Percentiles rank a stretch among this genome's conserved stretches.
phyloP scores from a whole-genome alignment of 53 echinoderm and acorn worm genomes.

The Actinopyga echinites region DNA sequence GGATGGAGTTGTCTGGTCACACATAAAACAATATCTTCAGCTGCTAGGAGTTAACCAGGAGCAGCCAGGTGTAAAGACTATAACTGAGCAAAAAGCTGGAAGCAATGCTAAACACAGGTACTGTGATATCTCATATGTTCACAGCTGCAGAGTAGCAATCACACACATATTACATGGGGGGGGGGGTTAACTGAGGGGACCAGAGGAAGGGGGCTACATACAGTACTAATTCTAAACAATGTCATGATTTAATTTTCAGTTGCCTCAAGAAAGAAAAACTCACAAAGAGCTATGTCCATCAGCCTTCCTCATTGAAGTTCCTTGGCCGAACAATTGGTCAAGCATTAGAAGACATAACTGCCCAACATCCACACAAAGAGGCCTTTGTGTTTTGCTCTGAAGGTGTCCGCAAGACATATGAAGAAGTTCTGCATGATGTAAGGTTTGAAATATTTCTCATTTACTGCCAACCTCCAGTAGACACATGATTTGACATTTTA shows the following conservation, averaged over 20 bases:
- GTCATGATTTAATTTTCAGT: neutral
- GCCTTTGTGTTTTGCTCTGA: slow-evolving; percentile 59
- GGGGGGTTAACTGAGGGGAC: too few relatives aligned
- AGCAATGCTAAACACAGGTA: too few relatives aligned
- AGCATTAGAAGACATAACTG: slow-evolving; percentile 43
- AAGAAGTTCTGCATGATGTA: slow-evolving; percentile 41
- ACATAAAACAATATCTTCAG: too few relatives aligned
- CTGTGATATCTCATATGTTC: too few relatives aligned
- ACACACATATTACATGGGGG: too few relatives aligned
- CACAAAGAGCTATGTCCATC: slow-evolving; percentile 57
- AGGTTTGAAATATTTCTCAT: neutral
- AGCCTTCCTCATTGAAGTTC: neutral
- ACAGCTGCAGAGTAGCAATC: too few relatives aligned
- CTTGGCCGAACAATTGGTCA: slow-evolving; percentile 61
- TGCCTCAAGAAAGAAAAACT: neutral
- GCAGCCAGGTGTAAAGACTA: too few relatives aligned
- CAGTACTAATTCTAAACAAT: neutral
- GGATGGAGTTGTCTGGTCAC: too few relatives aligned
- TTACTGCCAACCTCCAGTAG: neutral
- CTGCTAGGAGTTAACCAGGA: too few relatives aligned
- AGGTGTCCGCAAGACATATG: slow-evolving; percentile 43
- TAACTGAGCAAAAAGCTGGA: too few relatives aligned
- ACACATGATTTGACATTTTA: too few relatives aligned
- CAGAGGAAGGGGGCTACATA: too few relatives aligned
- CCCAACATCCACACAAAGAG: slow-evolving; percentile 43